A percentile compares a stretch with the other conserved stretches of the same genome.
Conservation (phyloP, 2,888 invertebrate species). For the Xestia xanthographa region DNA sequence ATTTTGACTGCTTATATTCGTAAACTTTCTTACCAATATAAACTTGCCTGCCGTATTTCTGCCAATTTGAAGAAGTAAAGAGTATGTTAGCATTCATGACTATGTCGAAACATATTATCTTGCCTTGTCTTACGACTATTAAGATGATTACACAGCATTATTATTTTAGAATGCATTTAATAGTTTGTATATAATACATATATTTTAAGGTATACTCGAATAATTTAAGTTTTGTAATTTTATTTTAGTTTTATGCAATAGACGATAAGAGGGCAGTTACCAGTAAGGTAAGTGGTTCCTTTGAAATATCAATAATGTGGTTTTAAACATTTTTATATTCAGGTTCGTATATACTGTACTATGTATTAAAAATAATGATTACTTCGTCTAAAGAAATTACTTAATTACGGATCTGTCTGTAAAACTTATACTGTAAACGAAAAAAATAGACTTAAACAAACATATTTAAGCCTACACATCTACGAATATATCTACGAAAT, state of each 20-base stretch:
- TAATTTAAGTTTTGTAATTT: slow-evolving; percentile 55
- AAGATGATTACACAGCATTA: slow-evolving; percentile 66
- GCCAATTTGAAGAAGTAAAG: slow-evolving; percentile 53
- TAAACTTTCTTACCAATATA: slow-evolving; percentile 31
- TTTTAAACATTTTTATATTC: slow-evolving; percentile 20
- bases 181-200: slow-evolving; percentile 71
- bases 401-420: slow-evolving; percentile 34
- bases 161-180: slow-evolving; percentile 72
- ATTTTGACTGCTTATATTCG: slow-evolving; percentile 24
- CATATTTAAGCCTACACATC: slow-evolving; percentile 53
- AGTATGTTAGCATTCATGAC: slow-evolving; percentile 28
- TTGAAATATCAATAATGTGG: slow-evolving; percentile 39
- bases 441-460: slow-evolving; percentile 48
- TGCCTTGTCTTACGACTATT: slow-evolving; percentile 70
- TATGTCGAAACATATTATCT: slow-evolving; percentile 75
- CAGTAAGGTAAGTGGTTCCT: slow-evolving; percentile 59
- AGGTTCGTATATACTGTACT: slow-evolving; percentile 21
- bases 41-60: slow-evolving; percentile 64
- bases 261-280: slow-evolving; percentile 59
- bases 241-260: slow-evolving; percentile 51
- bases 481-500: slow-evolving; percentile 48
- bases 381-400: slow-evolving; percentile 12
- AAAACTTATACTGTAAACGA: slow-evolving; percentile 42
- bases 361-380: not conserved
- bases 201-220: slow-evolving; percentile 63